Evolutionary conservation across 2,113 vertebrate species (phyloP).

Genomic region (Beaufortia kweichowensis): DNA sequence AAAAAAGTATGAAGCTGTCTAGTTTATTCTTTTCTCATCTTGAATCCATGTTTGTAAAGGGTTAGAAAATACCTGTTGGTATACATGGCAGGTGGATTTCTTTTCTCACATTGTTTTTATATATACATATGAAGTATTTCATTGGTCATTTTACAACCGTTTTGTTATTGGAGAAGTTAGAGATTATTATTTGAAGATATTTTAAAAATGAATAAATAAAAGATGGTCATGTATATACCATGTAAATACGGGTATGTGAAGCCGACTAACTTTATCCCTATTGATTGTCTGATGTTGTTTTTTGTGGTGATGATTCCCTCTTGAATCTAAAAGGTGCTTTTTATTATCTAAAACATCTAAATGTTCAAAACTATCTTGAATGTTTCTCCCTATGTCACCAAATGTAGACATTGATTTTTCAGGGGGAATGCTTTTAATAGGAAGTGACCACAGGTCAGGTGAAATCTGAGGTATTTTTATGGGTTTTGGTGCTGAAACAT

Average conservation of each 20-base stretch:
- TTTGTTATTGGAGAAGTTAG: constrained; percentile 61
- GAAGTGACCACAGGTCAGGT: background rate
- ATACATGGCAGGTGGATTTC: constrained; percentile 77
- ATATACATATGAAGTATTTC: constrained; percentile 48
- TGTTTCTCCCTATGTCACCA: constrained; percentile 4
- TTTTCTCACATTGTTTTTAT: constrained; percentile 75
- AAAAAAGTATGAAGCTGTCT: constrained; percentile 39
- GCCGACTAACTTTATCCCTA: constrained; percentile 63
- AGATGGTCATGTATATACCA: constrained; percentile 71
- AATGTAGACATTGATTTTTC: background rate
- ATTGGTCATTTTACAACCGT: constrained; percentile 60
- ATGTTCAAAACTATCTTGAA: background rate
- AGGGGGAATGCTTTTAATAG: background rate
- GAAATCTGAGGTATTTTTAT: background rate
- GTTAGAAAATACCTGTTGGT: constrained; percentile 62
- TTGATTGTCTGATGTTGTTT: constrained; percentile 64
- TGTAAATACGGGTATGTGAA: constrained; percentile 71
- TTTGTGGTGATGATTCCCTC: constrained; percentile 45
- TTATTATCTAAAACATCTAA: constrained; percentile 51
- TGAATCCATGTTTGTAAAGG: constrained; percentile 30
- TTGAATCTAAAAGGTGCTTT: constrained; percentile 29
- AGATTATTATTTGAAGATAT: constrained; percentile 60
- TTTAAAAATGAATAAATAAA: constrained; percentile 65
- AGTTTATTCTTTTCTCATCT: constrained; percentile 10
- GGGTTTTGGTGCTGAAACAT: background rate